Evolutionary conservation across 2,113 vertebrate species (phyloP), one percentile per base, ranked within the genome.

Genomic region (Anolis carolinensis): DNA sequence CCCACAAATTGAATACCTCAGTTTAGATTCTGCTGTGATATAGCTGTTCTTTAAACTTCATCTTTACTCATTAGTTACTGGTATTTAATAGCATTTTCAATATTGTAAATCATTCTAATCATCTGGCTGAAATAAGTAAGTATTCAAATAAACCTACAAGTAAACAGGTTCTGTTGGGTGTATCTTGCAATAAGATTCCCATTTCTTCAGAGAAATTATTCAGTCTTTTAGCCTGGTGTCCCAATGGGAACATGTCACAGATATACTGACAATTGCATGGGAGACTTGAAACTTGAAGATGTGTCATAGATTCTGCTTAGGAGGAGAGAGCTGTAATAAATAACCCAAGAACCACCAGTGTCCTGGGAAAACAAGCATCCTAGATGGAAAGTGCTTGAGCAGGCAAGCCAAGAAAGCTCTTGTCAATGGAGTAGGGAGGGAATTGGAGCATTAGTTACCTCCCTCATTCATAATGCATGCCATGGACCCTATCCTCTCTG

Each of bases 381-480:
- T 81, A 65, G 32, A 50, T 23, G n/a, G 85, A 20, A 80, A 80
- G 14, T 73, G 65, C 79, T 75, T 30, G 36, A 52, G 71, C 3
- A 6, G n/a, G 79, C 83, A 86, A 67, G 55, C 44, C 68, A 86
- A 73, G 32, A 50, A 36, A 50, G 36, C 78, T 81, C n/a, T 5
- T 73, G 68, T 80, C 52, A 86, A 73, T 11, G 6, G 14, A 81
- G n/a, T 39, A 21, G n/a, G 6, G 8, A 75, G 39, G 71, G 79
- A 59, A 74, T n/a, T 34, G 50, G 36, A 63, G 36, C 78, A 65
- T 81, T 67, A 86, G 79, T 50, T 81, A 71, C 48, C 67, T 81
- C 16, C 20, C n/a, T 86, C n/a, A 81, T 75, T n/a, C 78, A 75
- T 86, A 75, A 81, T 81, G 27, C 44, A 75, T 81, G 72, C 63